Evolutionary conservation across 1,140 invertebrate species (phyloP), one percentile per base, ranked within the genome.

Genomic region (Gryllus bimaculatus): DNA sequence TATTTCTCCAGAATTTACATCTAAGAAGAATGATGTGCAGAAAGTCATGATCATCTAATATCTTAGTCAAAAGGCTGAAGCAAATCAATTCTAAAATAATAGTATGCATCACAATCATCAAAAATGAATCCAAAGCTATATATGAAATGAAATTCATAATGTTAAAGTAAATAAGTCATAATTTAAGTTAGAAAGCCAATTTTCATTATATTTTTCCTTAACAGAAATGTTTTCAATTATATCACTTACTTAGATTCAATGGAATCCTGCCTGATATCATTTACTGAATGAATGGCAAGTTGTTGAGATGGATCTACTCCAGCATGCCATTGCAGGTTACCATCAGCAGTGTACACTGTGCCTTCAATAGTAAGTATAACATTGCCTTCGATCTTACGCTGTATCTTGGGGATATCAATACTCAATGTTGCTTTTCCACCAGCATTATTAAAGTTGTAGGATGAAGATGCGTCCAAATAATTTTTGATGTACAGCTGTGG

Each of bases 271-370:
- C 88, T 88, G 0, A 89, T 79, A 75, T 89, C 89, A 66, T 88
- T 90, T 48, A 89, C 86, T 0, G 92, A 92, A n/a, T 87, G 87
- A 8, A 92, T 82, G 80, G 88, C 87, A 1, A 94, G 81, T 81
- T 90, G 90, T 76, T 92, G 90, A 75, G 84, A 89, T 15, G 90
- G 90, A 82, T 92, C 89, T 80, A 92, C 92, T 15, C 91, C 89
- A n/a, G 89, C 91, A 83, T 94, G 89, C 10, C 91, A 89, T 76
- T 88, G 89, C 3, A 94, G 21, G 48, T 89, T 90, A 0, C 90
- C 79, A 39, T 90, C 89, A 0, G 89, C 87, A 66, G 89, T 89
- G 81, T 89, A 89, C 3, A 89, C 85, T 47, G 87, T 85, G 0
- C 89, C 86, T 0, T 87, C 85, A 79, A 92, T 89, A 8, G 87